Base-by-base conservation (phyloP, 2,888 invertebrate species). In the Actias luna region DNA sequence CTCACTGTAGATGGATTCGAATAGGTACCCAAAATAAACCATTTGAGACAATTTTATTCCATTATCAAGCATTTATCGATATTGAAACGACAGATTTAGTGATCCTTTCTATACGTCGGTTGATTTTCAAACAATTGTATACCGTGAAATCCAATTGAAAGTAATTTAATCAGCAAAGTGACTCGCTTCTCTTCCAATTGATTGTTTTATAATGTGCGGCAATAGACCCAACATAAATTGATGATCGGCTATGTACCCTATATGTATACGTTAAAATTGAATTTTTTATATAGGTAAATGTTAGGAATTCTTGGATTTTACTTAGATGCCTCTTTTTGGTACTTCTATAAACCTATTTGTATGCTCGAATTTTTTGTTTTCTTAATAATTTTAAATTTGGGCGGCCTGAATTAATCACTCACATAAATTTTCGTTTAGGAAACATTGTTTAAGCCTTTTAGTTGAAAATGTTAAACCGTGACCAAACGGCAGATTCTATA, bases 81-180 rank as follows among this genome's bases (percentile, higher is more conserved):
- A n/a, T 5, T 39, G n/a, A 39, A 39, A 39, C n/a, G 39, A 39
- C 39, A n/a, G 39, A 5, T 1, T 39, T 46, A 50, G 12, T 50
- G 18, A 16, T 42, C 52, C 29, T n/a, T n/a, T 55, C 55, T 55
- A 29, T 29, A 27, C 7, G 14, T 55, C 55, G 29, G 16, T 55
- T 29, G 29, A 29, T 29, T 50, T 5, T 52, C 29, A 7, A 29
- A 29, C 16, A 52, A n/a, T 29, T 29, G 29, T 29, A 14, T 55
- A 29, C n/a, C n/a, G 55, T 29, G 55, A 55, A 27, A 55, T 55
- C 27, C 46, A 12, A 50, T 29, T 55, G 55, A 55, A 29, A 29
- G 55, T 55, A 29, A 55, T 55, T 55, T 16, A 55, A 55, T 55
- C n/a, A 55, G 55, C 16, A 29, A 55, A 55, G 27, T 55, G 55